These are phyloP conservation scores for Phengaris arion DNA, from an alignment of 2,888 invertebrate genomes.

Conservation along the genomic window DNA sequence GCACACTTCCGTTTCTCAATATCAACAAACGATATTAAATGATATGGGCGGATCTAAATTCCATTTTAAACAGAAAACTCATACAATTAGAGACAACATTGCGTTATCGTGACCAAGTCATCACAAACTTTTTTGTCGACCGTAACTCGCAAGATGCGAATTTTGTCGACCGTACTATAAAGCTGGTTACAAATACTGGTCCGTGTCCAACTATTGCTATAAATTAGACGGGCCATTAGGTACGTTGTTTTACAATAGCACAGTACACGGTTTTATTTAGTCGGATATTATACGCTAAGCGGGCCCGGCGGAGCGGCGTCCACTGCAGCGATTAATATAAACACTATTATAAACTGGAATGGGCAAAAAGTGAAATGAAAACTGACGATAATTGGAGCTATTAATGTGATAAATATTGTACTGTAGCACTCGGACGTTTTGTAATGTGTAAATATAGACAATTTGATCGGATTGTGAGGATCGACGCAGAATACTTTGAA, in stretches of 20 bases:
- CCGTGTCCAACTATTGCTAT: constrained; percentile 29
- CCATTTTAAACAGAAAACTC: background rate
- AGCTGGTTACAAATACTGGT: constrained; percentile 30
- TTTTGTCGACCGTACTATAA: constrained; percentile 28
- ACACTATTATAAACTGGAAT: constrained; percentile 18
- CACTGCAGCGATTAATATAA: constrained; percentile 21
- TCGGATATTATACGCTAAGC: constrained; percentile 32
- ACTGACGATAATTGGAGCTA: constrained; percentile 11
- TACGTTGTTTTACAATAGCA: constrained; percentile 33
- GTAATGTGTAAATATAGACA: constrained; percentile 2
- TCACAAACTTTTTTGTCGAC: constrained; percentile 9
- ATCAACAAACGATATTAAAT: background rate
- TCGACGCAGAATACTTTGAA: background rate
- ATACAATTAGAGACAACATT: background rate
- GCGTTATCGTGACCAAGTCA: background rate
- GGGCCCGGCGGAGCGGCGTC: constrained; percentile 23
- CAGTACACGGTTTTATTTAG: constrained; percentile 30
- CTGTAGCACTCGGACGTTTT: background rate
- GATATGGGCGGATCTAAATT: background rate
- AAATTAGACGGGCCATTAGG: constrained; percentile 39
- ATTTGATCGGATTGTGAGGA: background rate
- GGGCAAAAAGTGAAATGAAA: constrained; percentile 14
- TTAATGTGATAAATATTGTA: constrained; percentile 14
- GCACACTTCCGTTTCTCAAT: background rate
- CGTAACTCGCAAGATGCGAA: constrained; percentile 38